Base-by-base conservation (phyloP, 2,113 vertebrate species). In the Cairina moschata region DNA sequence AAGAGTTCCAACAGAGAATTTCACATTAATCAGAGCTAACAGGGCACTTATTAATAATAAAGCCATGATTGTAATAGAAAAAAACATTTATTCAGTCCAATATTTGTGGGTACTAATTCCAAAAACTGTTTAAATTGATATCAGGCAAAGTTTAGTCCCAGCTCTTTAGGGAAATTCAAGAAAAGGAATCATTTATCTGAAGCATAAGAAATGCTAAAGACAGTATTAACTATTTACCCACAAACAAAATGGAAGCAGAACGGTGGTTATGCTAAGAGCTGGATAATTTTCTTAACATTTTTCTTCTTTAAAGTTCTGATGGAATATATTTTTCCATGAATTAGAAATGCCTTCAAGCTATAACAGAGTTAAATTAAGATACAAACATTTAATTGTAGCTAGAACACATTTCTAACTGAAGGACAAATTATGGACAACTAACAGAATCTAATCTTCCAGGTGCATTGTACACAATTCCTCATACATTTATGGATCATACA, bases 1-100 rank as follows among this genome's bases (percentile, higher is more conserved):
- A 94, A 91, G 92, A 94, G 63, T 67, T 95, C 94, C 94, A 97
- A 92, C 86, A 91, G 85, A 95, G 93, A 95, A 94, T 96, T 96
- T 95, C 83, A 90, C 76, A 94, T 97, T 97, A 93, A 96, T 95
- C 96, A 95, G 93, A 95, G 80, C 67, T 96, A 96, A 96, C 95
- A 97, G 90, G 68, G 72, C 88, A 92, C 84, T 95, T 96, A 97
- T 77, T 88, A 96, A 56, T 94, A 97, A 96, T 96, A 95, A 95
- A 93, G 87, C 77, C 74, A 73, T 74, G 62, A 94, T 95, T 96
- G 85, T 82, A 95, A 95, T 50, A 86, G 75, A 63, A 85, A 63
- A 63, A 77, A 92, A 80, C 66, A 92, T 87, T 92, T 93, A 94
- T 96, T 93, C 88, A 82, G 79, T 85, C 83, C 42, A 93, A 65